A percentile compares a stretch with the other conserved stretches of the same genome.
Evolutionary conservation across 37 sponge, comb jelly and placozoan species (phyloP).

Genomic region (Amphimedon queenslandica): DNA sequence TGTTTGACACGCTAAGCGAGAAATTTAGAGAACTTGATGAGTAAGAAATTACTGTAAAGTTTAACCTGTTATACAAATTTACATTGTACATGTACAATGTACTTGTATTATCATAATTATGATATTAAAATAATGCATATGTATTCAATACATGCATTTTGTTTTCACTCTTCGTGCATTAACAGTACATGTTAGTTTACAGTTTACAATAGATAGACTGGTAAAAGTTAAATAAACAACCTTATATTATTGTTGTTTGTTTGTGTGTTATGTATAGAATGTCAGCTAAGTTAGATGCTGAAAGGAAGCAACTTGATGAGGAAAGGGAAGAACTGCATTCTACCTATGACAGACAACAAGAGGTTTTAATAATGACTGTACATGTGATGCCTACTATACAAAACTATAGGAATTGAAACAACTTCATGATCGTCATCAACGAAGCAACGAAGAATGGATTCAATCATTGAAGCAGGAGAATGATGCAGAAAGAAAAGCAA

Average conservation of each 20-base stretch:
- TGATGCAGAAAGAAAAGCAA: constrained; percentile 29
- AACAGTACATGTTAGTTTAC: too few species aligned
- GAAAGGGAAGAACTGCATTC: constrained; percentile 52
- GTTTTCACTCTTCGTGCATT: too few species aligned
- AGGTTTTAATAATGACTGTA: too few species aligned
- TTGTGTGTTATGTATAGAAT: not conserved
- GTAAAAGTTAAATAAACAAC: too few species aligned
- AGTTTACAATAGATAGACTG: too few species aligned
- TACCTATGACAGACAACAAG: constrained; percentile 65
- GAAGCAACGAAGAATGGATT: constrained; percentile 69
- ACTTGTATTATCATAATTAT: not conserved
- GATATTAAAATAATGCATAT: too few species aligned
- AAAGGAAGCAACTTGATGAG: constrained; percentile 53
- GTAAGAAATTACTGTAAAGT: too few species aligned
- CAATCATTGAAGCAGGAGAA: constrained; percentile 19
- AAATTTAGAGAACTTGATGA: constrained; percentile 45
- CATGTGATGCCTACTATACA: too few species aligned
- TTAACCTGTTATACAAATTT: not conserved
- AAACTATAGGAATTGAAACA: constrained; percentile 51
- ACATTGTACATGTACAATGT: too few species aligned
- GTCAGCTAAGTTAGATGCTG: constrained; percentile 13
- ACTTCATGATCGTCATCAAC: constrained; percentile 45
- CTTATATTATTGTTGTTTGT: too few species aligned
- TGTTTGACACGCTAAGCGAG: constrained; percentile 52
- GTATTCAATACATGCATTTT: too few species aligned